Base-by-base conservation (phyloP, 2,888 invertebrate species). In the Eupithecia abbreviata region DNA sequence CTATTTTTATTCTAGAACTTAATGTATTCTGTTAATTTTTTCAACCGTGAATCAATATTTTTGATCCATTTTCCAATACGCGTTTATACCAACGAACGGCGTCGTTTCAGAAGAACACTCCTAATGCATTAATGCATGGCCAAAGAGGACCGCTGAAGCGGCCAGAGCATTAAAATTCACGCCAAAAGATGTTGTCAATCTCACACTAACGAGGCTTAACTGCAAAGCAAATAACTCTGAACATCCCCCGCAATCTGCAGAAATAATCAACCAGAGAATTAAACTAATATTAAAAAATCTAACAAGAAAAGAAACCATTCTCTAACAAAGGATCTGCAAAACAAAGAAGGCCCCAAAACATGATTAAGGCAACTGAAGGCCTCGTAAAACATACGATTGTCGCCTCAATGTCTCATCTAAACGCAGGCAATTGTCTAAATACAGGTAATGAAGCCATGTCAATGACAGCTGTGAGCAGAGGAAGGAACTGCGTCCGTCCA, bases 401-500 rank as follows among this genome's bases (percentile, higher is more conserved):
- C 71, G 43, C 43, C 72, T 65, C 45, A 71, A 72, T 69, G 69
- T 68, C 69, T 66, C 62, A 71, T 71, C 55, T 51, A 76, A 69
- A 72, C 68, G 58, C 55, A 68, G 66, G n/a, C 71, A 74, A 71
- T 75, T 77, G 77, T 73, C 72, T 81, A 81, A 80, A 77, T 58
- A 78, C 75, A 77, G 79, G 75, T 78, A 79, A 80, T 51, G 77
- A 71, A 82, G 82, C 74, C 76, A 79, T 81, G 81, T 82, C 82
- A 83, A 82, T 84, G 83, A 82, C 82, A 80, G 77, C 77, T 74
- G 77, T 82, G 84, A 84, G 84, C 81, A 79, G 75, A 45, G 71
- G 85, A 85, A 84, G 87, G 86, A 86, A 81, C 81, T 80, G 66
- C 70, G 75, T 81, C 79, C 78, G 75, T 81, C 79, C 75, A 77